Evolutionary conservation across 2,888 invertebrate genomes (phyloP), one percentile per base, ranked within the genome.

Genomic region (Endotricha flammealis): DNA sequence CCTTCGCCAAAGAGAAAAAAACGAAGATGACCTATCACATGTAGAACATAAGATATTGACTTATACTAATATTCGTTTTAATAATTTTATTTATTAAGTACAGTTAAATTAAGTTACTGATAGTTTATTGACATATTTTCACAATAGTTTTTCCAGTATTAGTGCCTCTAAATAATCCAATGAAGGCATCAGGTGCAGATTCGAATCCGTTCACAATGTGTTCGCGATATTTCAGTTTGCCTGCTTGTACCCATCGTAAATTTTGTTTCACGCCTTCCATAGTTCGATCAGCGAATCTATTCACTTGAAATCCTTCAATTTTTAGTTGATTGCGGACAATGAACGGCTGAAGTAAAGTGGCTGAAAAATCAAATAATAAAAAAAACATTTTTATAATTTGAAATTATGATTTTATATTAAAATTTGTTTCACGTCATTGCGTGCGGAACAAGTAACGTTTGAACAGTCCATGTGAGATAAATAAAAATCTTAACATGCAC

Each of bases 81-180:
- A 30, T 32, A 17, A n/a, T 17, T 24, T 36, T 36, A 12, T 12
- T 12, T 7, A 27, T 12, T 12, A 11, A 9, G 11, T 25, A 29
- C 34, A 25, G 29, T 24, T 24, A 29, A 12, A 25, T 29, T 32
- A 17, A 22, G 30, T 9, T 27, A 9, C 11, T 16, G 12, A 10
- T n/a, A 11, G 10, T 34, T 22, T 17, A 29, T 12, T n/a, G n/a
- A n/a, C 32, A 12, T 33, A 35, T 17, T 32, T 32, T 28, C 2
- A 93, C 88, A 41, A 93, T 69, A 36, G 90, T 88, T 79, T 93
- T 93, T 39, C 93, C 93, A 12, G 74, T 79, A 61, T 91, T 92
- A 17, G 87, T 87, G 9, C 93, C 92, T 29, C 47, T 67, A 31
- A 85, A 78, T 64, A 93, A 76, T 8, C 88, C 90, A 43, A 88